Base-by-base conservation (phyloP, 1,140 invertebrate genomes). In the Drosophila busckii region DNA sequence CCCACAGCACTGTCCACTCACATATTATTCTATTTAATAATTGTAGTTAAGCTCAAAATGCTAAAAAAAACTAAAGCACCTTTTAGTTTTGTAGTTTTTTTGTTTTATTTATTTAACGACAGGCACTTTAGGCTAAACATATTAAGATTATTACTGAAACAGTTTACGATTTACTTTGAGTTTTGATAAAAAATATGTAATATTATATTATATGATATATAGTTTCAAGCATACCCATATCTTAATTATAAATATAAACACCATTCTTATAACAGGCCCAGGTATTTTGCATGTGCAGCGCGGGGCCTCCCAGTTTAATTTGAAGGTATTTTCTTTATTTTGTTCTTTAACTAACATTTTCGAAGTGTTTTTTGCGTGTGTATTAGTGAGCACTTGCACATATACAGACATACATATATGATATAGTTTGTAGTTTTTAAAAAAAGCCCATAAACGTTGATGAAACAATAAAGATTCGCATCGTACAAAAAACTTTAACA, bases 381-480 rank as follows among this genome's bases (percentile, higher is more conserved):
- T 29, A 46, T 46, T 41, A 41, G 26, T 48, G 29, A 59, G 42
- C 50, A 61, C 41, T 7, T 22, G 16, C 9, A 13, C 22, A 28
- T 12, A 56, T 52, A 50, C 46, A 67, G 25, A 55, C 60, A 46
- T 41, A 56, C 53, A 37, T 38, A 58, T 59, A 59, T 41, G 35
- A 52, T 64, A 64, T 67, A 68, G 28, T 59, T 34, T 62, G 32
- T 78, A 78, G 73, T 41, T 61, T 28, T 50, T 49, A 80, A n/a
- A n/a, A n/a, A n/a, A 78, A 46, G 52, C 53, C 56, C 71, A 55
- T 56, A 66, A 45, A 80, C 75, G 73, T 80, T 80, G 73, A 80
- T 46, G 73, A 80, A 80, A 80, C 73, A 80, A 80, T 80, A 80
- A 80, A 80, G 68, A 80, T 80, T 80, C 63, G 53, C 67, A 78